Evolutionary conservation across 2,888 invertebrate species (phyloP), one percentile per base, ranked within the genome.

Genomic region (Invenusta paracnida): DNA sequence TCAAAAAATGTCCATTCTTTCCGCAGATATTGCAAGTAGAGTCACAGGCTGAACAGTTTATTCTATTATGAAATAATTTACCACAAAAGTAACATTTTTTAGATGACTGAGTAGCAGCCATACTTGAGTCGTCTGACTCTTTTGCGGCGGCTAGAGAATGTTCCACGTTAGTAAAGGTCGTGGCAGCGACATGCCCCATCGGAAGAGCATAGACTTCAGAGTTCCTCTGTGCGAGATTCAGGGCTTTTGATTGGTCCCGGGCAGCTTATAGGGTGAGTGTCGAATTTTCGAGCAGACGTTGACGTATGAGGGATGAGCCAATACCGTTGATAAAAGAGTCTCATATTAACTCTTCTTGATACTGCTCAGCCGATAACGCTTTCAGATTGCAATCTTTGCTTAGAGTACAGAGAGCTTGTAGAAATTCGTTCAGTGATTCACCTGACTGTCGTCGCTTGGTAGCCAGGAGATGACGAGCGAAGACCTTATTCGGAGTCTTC

Each of bases 401-500:
- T 79, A 79, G 28, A 5, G 81, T 27, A n/a, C 28, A n/a, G 81
- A 79, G 81, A 79, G 81, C 81, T n/a, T 27, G 28, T 25, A 79
- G 2, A 28, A 79, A 79, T 28, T 79, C 27, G 28, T 79, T n/a
- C 27, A 79, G 25, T 27, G 25, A 27, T 28, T 79, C 81, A 79
- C 81, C 81, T 25, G 81, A 28, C 28, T 25, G 27, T 79, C 17
- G 81, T 79, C 28, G 25, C 17, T n/a, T 28, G 28, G 81, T 79
- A 27, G 81, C 25, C 17, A 79, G 81, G 17, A 79, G 25, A 28
- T 79, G 81, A 11, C 81, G 81, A 79, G 81, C 2, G 81, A 27
- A 28, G 11, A 79, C 81, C 28, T 79, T n/a, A 79, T 79, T 79
- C 81, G 25, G 11, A 79, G 81, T 27, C 81, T 79, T 48, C 48